phyloP scores from a whole-genome alignment of 2,888 invertebrate genomes.

The Caenorhabditis parvicauda region DNA sequence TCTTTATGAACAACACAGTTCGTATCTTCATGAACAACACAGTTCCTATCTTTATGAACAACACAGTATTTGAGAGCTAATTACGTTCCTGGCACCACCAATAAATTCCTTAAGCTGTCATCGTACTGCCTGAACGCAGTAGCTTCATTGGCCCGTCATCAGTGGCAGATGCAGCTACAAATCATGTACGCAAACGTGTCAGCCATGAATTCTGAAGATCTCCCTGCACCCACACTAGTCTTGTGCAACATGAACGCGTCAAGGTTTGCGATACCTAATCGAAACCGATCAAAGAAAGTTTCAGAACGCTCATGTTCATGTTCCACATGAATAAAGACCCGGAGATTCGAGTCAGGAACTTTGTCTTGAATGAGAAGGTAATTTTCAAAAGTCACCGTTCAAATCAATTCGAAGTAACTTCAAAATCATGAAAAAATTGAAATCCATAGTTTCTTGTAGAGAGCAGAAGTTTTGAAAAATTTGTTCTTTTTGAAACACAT shows the following conservation, averaged over 20 bases:
- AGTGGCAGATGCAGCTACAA: slow-evolving; percentile 26
- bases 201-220: slow-evolving; percentile 39
- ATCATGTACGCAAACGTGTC: slow-evolving; percentile 48
- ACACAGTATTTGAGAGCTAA: too few relatives aligned
- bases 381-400: too few relatives aligned
- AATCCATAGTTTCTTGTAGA: too few relatives aligned
- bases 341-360: slow-evolving; percentile 23
- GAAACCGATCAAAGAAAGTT: slow-evolving; percentile 4
- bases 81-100: too few relatives aligned
- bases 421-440: too few relatives aligned
- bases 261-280: slow-evolving; percentile 13
- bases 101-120: slow-evolving; percentile 14
- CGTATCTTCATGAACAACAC: too few relatives aligned
- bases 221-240: slow-evolving; percentile 49
- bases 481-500: too few relatives aligned
- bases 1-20: too few relatives aligned
- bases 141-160: slow-evolving; percentile 9
- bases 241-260: slow-evolving; percentile 42
- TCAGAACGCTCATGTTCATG: slow-evolving; percentile 38
- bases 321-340: slow-evolving; percentile 34
- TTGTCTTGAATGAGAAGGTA: slow-evolving; percentile 14
- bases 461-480: too few relatives aligned
- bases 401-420: too few relatives aligned
- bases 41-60: too few relatives aligned
- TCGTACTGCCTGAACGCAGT: slow-evolving; percentile 12